phyloP scores from a whole-genome alignment of 2,888 invertebrate genomes.

The Sarcophaga subvicina region DNA sequence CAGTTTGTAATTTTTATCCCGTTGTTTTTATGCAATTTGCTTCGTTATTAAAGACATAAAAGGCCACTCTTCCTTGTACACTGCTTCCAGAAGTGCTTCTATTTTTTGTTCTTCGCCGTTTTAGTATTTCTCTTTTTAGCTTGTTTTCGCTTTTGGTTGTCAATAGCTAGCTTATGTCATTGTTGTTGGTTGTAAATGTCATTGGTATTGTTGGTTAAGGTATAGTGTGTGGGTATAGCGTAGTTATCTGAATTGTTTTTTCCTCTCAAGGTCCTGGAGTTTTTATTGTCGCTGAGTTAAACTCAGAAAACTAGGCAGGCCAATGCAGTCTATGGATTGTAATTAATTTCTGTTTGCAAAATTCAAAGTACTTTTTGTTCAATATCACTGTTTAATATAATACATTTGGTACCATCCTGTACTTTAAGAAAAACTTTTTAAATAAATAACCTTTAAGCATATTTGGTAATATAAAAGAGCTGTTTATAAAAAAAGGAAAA shows the following conservation, averaged over 20 bases:
- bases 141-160: not conserved
- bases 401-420: too few relatives aligned
- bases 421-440: too few relatives aligned
- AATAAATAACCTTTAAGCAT: too few relatives aligned
- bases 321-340: too few relatives aligned
- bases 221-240: not conserved
- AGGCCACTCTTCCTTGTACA: conserved; percentile 13
- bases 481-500: too few relatives aligned
- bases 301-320: too few relatives aligned
- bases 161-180: conserved; percentile 8
- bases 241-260: too few relatives aligned
- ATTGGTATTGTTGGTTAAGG: not conserved
- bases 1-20: conserved; percentile 2
- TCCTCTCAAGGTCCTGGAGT: not conserved
- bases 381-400: too few relatives aligned
- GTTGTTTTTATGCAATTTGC: conserved; percentile 21
- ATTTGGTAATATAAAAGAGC: too few relatives aligned
- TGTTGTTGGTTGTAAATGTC: conserved; percentile 14
- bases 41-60: conserved; percentile 29
- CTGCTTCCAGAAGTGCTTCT: not conserved
- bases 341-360: too few relatives aligned
- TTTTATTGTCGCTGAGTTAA: too few relatives aligned
- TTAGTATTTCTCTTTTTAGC: not conserved
- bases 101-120: not conserved
- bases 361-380: too few relatives aligned